A percentile compares a stretch with the other conserved stretches of the same genome.
Evolutionary conservation across 2,797 vertebrate species (phyloP).

Genomic region (Crocidura indochinensis): DNA sequence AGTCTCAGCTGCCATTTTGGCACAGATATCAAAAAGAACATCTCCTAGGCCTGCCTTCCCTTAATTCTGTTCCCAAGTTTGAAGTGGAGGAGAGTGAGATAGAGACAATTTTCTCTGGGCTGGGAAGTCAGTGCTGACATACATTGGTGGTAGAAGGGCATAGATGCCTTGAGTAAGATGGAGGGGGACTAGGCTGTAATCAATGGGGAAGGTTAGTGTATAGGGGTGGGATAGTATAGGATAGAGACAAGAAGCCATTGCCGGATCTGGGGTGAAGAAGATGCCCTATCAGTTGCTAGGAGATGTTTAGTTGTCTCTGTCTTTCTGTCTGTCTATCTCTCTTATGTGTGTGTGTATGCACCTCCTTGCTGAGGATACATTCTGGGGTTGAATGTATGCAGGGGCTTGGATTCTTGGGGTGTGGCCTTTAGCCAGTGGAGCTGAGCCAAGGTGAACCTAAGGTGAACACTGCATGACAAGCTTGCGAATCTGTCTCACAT

Average conservation of each 20-base stretch:
- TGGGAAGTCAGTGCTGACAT: not conserved
- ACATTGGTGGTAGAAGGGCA: not conserved
- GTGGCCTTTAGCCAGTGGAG: not conserved
- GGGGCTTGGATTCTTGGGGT: too few relatives aligned
- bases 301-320: too few relatives aligned
- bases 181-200: not conserved
- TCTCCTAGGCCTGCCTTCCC: conserved; percentile 64
- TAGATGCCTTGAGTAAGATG: not conserved
- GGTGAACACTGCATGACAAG: not conserved
- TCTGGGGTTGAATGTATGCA: too few relatives aligned
- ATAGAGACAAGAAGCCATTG: not conserved
- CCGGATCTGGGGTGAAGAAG: not conserved
- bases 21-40: conserved; percentile 80
- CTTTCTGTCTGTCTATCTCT: too few relatives aligned
- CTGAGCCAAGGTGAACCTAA: not conserved
- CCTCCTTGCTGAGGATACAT: too few relatives aligned
- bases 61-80: conserved; percentile 61
- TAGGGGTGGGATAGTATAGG: not conserved
- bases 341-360: too few relatives aligned
- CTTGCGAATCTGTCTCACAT: not conserved
- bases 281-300: too few relatives aligned
- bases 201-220: not conserved
- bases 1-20: conserved; percentile 85
- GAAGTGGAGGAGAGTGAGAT: conserved; percentile 48
- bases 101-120: not conserved